Evolutionary conservation across 2,888 invertebrate genomes (phyloP), one percentile per base, ranked within the genome.

Genomic region (Limnephilus auricula): DNA sequence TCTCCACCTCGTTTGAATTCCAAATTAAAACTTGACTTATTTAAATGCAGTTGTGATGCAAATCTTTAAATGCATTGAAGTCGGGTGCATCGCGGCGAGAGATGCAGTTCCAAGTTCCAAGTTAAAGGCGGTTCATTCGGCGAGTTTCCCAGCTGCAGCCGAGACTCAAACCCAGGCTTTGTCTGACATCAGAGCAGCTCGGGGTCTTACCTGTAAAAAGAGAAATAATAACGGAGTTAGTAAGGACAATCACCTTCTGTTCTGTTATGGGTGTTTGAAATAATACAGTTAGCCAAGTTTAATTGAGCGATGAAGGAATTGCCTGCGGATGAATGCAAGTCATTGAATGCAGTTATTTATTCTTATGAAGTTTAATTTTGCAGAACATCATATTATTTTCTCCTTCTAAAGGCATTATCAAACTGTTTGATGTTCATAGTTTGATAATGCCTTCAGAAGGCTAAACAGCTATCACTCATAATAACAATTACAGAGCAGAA

Each of bases 181-280:
- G 86, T 45, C 30, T 50, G 31, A 31, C 34, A 2, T 34, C 34
- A 18, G 65, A 65, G 65, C 25, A 65, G 65, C 25, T 65, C 82
- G 82, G 31, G 34, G 34, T 18, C 87, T 88, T 34, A 88, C 87
- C 87, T 88, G 87, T 13, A 78, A 88, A 88, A 30, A 37, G 10
- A 88, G 34, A 88, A 88, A 88, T 50, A 18, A 65, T 37, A 88
- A 50, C 15, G n/a, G 37, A 78, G 78, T 88, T 79, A 88, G 87
- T 78, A 25, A 31, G 15, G n/a, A 34, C 78, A 88, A 30, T 34
- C 30, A 65, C 25, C 65, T 65, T 6, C 50, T 50, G 32, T 30
- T 25, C 37, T n/a, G 25, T 34, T 13, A 34, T 25, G 85, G 85
- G 25, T 34, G 87, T 88, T 88, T 79, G 13, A 34, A 88, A 79